These are phyloP conservation scores for Hyposoter didymator DNA, from an alignment of 2,888 invertebrate species.

Conservation along the genomic window DNA sequence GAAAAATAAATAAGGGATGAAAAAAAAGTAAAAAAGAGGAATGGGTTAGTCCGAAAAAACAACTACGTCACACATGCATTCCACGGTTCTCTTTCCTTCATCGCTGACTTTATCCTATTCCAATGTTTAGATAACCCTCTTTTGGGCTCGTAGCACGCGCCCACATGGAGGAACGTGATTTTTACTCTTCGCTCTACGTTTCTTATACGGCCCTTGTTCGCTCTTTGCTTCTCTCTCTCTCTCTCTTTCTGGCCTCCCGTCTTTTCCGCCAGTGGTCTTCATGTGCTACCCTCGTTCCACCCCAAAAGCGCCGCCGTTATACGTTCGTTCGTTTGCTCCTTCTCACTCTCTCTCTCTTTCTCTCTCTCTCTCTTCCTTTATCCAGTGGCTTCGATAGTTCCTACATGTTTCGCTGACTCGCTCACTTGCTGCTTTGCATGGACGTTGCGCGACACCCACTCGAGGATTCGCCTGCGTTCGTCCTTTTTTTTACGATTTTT, in stretches of 20 bases:
- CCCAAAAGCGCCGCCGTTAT: slow-evolving; percentile 52
- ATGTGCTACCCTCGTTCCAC: slow-evolving; percentile 37
- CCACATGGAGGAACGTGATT: slow-evolving; percentile 59
- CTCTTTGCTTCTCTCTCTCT: slow-evolving; percentile 66
- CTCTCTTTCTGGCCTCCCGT: slow-evolving; percentile 20
- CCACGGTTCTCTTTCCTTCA: slow-evolving; percentile 35
- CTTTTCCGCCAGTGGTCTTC: slow-evolving; percentile 16
- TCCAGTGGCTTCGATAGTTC: slow-evolving; percentile 37
- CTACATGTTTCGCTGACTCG: slow-evolving; percentile 58
- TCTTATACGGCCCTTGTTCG: slow-evolving; percentile 25
- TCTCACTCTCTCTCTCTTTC: slow-evolving; percentile 23
- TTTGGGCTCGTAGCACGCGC: slow-evolving; percentile 38
- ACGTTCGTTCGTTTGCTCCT: slow-evolving; percentile 40
- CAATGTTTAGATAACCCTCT: slow-evolving; percentile 67
- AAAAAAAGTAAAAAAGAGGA: slow-evolving; percentile 10
- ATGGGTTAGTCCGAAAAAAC: slow-evolving; percentile 29
- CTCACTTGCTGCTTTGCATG: slow-evolving; percentile 62
- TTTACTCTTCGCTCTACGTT: slow-evolving; percentile 47
- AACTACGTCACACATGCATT: slow-evolving; percentile 56
- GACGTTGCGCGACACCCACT: slow-evolving; percentile 52
- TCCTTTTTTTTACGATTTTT: slow-evolving; percentile 50
- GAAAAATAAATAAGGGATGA: slow-evolving; percentile 24
- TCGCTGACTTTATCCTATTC: slow-evolving; percentile 65
- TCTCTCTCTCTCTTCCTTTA: slow-evolving; percentile 23
- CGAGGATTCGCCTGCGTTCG: slow-evolving; percentile 42